A percentile compares a stretch with the other conserved stretches of the same genome.
phyloP scores from a whole-genome alignment of 2,888 invertebrate genomes.

The Omphaloscelis lunosa region DNA sequence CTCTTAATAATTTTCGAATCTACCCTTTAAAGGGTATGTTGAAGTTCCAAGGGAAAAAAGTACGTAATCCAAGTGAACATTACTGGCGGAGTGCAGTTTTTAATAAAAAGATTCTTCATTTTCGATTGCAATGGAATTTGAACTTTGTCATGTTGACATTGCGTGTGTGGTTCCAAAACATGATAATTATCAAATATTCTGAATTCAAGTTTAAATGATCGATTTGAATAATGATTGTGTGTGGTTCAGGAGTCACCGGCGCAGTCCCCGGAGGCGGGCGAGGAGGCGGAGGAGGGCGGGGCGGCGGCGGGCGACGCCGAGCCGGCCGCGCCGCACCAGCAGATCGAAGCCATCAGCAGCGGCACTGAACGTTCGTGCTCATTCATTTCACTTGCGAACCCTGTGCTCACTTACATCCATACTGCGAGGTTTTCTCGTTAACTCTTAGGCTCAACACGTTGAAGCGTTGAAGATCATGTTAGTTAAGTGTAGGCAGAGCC shows the following conservation, averaged over 20 bases:
- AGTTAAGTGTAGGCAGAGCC: not conserved
- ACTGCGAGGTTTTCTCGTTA: not conserved
- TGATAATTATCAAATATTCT: not conserved
- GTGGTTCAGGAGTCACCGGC: slow-evolving; percentile 90
- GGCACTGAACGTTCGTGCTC: slow-evolving; percentile 91
- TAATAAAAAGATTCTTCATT: not conserved
- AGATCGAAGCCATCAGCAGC: slow-evolving; percentile 94
- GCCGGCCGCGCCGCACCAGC: slow-evolving; percentile 82
- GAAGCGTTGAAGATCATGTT: not conserved
- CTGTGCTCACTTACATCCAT: not conserved
- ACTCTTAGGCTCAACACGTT: not conserved
- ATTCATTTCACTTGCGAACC: not conserved
- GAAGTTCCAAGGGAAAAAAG: not conserved
- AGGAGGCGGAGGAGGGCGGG: slow-evolving; percentile 73
- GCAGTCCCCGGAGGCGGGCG: slow-evolving; percentile 88
- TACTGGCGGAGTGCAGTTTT: not conserved
- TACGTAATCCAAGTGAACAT: not conserved
- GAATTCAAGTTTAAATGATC: not conserved
- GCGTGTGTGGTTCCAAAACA: not conserved
- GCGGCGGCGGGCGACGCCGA: slow-evolving; percentile 75
- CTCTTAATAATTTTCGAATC: not conserved
- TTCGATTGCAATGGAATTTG: not conserved
- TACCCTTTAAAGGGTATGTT: no score
- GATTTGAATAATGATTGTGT: not conserved
- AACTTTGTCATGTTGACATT: not conserved